Conservation (phyloP, 2,888 invertebrate species). For the Xylophagus ater region DNA sequence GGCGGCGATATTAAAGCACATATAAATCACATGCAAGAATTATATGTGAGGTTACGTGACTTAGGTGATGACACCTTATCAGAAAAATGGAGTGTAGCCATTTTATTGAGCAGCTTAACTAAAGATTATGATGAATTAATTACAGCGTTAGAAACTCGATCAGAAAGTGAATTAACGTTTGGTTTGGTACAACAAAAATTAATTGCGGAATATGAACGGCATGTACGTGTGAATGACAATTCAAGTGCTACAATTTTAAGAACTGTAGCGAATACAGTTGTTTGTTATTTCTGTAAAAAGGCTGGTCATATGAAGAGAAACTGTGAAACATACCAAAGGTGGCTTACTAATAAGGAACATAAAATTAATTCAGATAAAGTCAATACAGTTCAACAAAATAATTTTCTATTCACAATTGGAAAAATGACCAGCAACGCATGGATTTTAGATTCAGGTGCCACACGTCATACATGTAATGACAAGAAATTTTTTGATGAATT, state of each 20-base stretch:
- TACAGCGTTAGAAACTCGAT: constrained; percentile 16
- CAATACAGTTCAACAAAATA: no score
- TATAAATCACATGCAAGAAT: constrained; percentile 14
- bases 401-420: constrained; percentile 6
- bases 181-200: not conserved
- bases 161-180: no score
- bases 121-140: constrained; percentile 15
- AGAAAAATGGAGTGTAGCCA: no score
- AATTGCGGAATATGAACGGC: constrained; percentile 13
- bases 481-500: constrained; percentile 13
- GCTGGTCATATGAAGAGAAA: no score
- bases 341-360: no score
- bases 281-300: no score
- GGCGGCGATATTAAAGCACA: no score
- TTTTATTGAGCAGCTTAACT: constrained; percentile 13
- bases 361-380: no score
- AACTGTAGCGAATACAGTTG: no score
- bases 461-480: constrained; percentile 16
- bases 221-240: no score
- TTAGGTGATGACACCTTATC: constrained; percentile 9
- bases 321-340: no score
- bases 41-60: constrained; percentile 9
- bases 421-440: constrained; percentile 10
- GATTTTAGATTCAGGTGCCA: constrained; percentile 18
- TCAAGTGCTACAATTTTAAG: no score